Percentiles rank a stretch among this genome's conserved stretches.
These are phyloP conservation scores for Lophochroa leadbeateri DNA, from an alignment of 2,113 vertebrate species.

Conservation along the genomic window DNA sequence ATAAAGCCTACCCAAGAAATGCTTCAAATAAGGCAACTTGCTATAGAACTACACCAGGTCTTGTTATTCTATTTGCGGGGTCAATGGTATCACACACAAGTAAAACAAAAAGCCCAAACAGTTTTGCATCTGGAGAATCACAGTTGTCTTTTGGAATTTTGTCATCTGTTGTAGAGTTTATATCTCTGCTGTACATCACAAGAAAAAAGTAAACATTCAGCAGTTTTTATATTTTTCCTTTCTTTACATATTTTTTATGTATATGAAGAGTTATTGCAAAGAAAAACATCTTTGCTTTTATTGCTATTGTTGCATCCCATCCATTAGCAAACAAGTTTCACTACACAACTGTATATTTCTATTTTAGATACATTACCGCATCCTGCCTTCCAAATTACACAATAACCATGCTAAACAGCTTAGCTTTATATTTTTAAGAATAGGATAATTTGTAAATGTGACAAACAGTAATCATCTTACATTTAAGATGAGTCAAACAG, in stretches of 20 bases:
- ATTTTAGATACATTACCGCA: constrained; percentile 53
- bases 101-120: background rate
- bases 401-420: constrained; percentile 69
- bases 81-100: accelerated
- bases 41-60: accelerated
- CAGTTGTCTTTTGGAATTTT: background rate
- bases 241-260: constrained; percentile 63
- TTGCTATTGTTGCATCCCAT: constrained; percentile 47
- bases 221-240: constrained; percentile 47
- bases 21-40: background rate
- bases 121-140: background rate
- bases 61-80: background rate
- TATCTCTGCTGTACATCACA: background rate
- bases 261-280: constrained; percentile 63
- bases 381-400: constrained; percentile 65
- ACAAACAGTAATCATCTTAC: constrained; percentile 65
- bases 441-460: constrained; percentile 59
- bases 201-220: constrained; percentile 57
- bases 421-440: constrained; percentile 66
- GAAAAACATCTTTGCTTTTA: constrained; percentile 69
- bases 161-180: background rate
- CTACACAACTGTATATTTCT: constrained; percentile 40
- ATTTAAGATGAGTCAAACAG: constrained; percentile 66
- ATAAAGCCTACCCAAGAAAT: background rate
- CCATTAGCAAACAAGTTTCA: constrained; percentile 64